Conservation (phyloP, 2,797 vertebrate species). For the Hapalemur alaotrensis region DNA sequence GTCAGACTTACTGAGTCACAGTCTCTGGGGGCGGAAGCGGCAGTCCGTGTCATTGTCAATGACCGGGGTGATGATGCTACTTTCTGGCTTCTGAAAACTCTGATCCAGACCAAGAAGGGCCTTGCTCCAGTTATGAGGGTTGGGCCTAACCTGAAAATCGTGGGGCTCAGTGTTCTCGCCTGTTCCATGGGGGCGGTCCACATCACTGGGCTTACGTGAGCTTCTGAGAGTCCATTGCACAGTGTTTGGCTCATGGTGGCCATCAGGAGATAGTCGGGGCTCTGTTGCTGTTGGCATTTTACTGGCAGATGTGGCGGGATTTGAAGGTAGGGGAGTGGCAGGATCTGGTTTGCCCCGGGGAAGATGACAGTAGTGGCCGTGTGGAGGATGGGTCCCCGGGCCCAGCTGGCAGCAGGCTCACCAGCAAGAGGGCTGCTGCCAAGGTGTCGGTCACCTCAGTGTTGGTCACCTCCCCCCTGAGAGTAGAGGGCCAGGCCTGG, state of each 20-base stretch:
- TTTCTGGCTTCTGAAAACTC: background rate
- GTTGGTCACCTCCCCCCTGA: too few species aligned
- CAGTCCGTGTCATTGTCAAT: accelerated
- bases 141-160: accelerated
- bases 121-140: accelerated
- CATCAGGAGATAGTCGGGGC: background rate
- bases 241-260: accelerated
- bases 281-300: background rate
- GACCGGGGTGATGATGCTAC: background rate
- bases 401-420: background rate
- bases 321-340: accelerated
- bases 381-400: background rate
- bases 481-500: background rate
- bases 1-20: background rate
- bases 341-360: background rate
- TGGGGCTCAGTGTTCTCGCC: background rate
- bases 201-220: background rate
- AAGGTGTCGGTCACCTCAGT: too few species aligned
- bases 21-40: accelerated
- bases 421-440: accelerated
- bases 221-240: background rate
- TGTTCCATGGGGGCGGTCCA: accelerated
- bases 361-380: accelerated
- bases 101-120: accelerated
- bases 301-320: accelerated